These are phyloP conservation scores for Caradrina kadenii DNA, from an alignment of 2,888 invertebrate species.

Conservation along the genomic window DNA sequence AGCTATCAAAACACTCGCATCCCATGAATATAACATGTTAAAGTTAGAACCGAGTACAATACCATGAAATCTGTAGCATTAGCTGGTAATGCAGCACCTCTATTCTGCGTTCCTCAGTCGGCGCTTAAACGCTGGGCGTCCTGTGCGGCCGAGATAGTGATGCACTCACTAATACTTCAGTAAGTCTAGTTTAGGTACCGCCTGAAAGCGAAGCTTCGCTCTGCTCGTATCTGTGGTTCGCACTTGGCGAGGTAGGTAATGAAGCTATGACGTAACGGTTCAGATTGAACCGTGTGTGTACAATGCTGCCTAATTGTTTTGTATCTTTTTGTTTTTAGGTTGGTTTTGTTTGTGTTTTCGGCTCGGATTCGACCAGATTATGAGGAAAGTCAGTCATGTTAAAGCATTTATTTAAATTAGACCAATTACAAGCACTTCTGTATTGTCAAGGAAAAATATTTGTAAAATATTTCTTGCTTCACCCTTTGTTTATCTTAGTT, in stretches of 20 bases:
- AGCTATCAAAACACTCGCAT: constrained; percentile 34
- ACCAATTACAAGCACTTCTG: too few species aligned
- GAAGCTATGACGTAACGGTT: constrained; percentile 58
- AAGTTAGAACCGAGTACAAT: constrained; percentile 50
- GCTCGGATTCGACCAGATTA: too few species aligned
- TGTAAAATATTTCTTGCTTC: too few species aligned
- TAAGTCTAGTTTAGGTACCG: constrained; percentile 69
- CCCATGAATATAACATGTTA: constrained; percentile 51
- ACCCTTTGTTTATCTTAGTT: too few species aligned
- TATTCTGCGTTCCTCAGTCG: constrained; percentile 50
- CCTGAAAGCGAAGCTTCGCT: constrained; percentile 66
- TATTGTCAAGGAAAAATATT: too few species aligned
- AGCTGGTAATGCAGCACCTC: constrained; percentile 52
- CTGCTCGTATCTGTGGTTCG: constrained; percentile 71
- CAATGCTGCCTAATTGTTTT: constrained; percentile 47
- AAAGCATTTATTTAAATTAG: too few species aligned
- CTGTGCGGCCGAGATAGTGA: constrained; percentile 70
- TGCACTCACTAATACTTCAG: constrained; percentile 72
- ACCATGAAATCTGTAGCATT: constrained; percentile 56
- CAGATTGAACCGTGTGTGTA: constrained; percentile 38
- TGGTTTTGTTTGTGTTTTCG: constrained; percentile 11
- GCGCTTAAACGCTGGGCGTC: constrained; percentile 54
- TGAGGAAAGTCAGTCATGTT: too few species aligned
- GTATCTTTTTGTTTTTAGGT: constrained; percentile 26
- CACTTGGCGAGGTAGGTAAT: constrained; percentile 75